Evolutionary conservation across 2,797 vertebrate genomes (phyloP), one percentile per base, ranked within the genome.

Genomic region (Haliaeetus albicilla): DNA sequence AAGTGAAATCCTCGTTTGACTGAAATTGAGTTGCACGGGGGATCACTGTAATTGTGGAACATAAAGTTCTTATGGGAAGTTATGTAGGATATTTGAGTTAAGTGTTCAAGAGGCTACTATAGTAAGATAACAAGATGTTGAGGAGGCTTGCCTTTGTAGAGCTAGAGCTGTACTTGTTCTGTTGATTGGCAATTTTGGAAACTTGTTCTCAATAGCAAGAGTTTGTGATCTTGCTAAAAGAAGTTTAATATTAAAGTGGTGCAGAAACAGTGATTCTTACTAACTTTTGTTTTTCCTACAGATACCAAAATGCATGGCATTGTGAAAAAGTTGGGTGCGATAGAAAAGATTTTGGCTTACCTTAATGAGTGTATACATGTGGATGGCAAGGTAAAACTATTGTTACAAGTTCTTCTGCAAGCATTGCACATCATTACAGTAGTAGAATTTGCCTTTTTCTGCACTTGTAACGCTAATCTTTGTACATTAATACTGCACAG

Each of bases 291-390:
- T 96, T 97, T 87, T 84, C 54, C 76, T 97, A 7, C 97, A 99
- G 99, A 99, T 97, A 97, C 97, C 86, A 98, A 98, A 96, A 98
- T 99, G 98, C 99, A 99, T 93, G 91, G 96, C 4, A 96, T 98
- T 84, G 96, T 99, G 97, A 99, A 99, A 98, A 98, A 97, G 61
- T 96, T 98, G 56, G 98, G 98, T 92, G 95, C 99, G 86, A 96
- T 98, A 89, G 99, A 99, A 93, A 99, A 98, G 97, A 97, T 99
- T 75, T 57, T 99, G 92, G 95, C 97, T 93, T 98, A 98, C 95
- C 98, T 99, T 96, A 96, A 86, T 75, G 98, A 98, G 75, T 98
- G 98, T 89, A 97, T 99, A 73, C 96, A 98, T 68, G 98, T 97
- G 94, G 98, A 98, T 96, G 98, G 98, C 56, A 96, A 98, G 99